Conservation (phyloP, 2,113 vertebrate genomes). For the Romanogobio albipinnatus region DNA sequence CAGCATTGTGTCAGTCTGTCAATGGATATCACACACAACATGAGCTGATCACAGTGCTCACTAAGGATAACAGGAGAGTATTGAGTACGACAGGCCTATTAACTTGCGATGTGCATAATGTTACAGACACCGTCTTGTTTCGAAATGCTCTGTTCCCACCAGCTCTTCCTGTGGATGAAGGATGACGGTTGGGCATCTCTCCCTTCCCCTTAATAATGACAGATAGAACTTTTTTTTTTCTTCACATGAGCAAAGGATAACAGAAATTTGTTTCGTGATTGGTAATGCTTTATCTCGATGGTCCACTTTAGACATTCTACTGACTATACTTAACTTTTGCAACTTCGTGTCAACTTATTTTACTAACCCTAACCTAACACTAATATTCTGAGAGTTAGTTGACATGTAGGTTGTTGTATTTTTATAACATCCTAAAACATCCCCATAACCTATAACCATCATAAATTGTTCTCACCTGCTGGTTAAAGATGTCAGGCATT, state of each 20-base stretch:
- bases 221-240: slow-evolving; percentile 24
- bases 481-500: too few species aligned
- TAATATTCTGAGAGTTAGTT: too few species aligned
- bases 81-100: slow-evolving; percentile 62
- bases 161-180: slow-evolving; percentile 35
- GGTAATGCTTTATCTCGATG: too few species aligned
- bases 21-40: neutral
- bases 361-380: too few species aligned
- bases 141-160: neutral
- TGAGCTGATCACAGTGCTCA: neutral
- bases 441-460: too few species aligned
- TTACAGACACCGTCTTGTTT: slow-evolving; percentile 11
- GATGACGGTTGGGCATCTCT: slow-evolving; percentile 24
- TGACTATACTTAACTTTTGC: too few species aligned
- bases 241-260: slow-evolving; percentile 6
- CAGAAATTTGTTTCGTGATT: neutral
- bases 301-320: too few species aligned
- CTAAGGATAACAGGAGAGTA: slow-evolving; percentile 50
- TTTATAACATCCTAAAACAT: too few species aligned
- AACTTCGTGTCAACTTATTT: too few species aligned
- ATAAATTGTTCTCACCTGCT: too few species aligned
- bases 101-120: slow-evolving; percentile 53
- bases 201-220: slow-evolving; percentile 41
- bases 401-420: too few species aligned
- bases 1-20: neutral